Conservation (phyloP, 2,797 vertebrate species). For the Urophycis tenuis region DNA sequence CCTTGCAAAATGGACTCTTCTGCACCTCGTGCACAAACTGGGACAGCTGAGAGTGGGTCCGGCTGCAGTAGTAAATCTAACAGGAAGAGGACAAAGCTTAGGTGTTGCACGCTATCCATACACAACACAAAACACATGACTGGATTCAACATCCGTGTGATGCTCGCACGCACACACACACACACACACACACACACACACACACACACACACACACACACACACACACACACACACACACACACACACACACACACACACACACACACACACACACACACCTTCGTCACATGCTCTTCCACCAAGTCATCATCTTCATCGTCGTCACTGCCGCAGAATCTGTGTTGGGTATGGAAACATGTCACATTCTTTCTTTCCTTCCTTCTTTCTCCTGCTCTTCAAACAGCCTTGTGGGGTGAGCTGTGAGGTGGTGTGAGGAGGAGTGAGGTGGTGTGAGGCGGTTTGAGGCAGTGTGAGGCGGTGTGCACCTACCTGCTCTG, state of each 20-base stretch:
- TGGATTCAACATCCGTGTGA: neutral
- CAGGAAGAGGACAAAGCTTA: constrained; percentile 4
- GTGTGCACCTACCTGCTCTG: constrained; percentile 54
- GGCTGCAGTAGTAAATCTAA: constrained; percentile 98
- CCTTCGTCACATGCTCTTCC: constrained; percentile 93
- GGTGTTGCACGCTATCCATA: neutral
- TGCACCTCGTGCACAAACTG: constrained; percentile 94
- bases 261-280: constrained; percentile 34
- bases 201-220: constrained; percentile 48
- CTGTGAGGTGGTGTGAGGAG: neutral
- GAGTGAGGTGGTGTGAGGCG: too few relatives aligned
- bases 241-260: neutral
- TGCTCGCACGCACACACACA: neutral
- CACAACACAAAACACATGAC: neutral
- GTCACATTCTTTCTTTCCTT: neutral
- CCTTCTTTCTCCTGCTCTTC: neutral
- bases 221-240: neutral
- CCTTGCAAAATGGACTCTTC: constrained; percentile 86
- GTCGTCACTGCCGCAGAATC: constrained; percentile 70
- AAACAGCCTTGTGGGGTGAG: neutral
- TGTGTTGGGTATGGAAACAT: constrained; percentile 45
- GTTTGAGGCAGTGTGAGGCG: neutral
- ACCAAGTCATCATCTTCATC: constrained; percentile 81
- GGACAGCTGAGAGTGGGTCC: constrained; percentile 94
- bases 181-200: neutral